A percentile compares a stretch with the other conserved stretches of the same genome.
These are phyloP conservation scores for Campoplex capitator DNA, from an alignment of 2,888 invertebrate species.

Conservation along the genomic window DNA sequence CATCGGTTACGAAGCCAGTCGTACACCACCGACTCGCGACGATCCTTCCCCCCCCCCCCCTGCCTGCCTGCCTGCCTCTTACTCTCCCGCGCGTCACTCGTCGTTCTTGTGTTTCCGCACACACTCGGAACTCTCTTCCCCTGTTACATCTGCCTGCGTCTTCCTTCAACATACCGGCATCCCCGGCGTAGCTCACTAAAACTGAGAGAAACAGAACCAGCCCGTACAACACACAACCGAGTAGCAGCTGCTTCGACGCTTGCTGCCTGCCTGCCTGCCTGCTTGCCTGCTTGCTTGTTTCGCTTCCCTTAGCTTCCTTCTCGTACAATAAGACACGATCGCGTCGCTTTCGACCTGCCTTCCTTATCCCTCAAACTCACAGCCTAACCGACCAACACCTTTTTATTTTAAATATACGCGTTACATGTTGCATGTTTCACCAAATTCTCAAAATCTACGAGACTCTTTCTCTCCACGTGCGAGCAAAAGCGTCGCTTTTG, in stretches of 20 bases:
- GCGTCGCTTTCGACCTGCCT: slow-evolving; percentile 50
- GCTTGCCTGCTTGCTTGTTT: slow-evolving; percentile 37
- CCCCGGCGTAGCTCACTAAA: slow-evolving; percentile 46
- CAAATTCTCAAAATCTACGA: not conserved
- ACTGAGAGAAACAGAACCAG: slow-evolving; percentile 7
- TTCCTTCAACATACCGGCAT: slow-evolving; percentile 46
- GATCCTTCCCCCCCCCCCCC: slow-evolving; percentile 30
- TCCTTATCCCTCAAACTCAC: slow-evolving; percentile 51
- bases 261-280: slow-evolving; percentile 40
- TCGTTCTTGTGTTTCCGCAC: slow-evolving; percentile 61
- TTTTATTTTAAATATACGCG: slow-evolving; percentile 12
- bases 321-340: slow-evolving; percentile 62
- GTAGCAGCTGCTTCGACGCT: slow-evolving; percentile 67
- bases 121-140: slow-evolving; percentile 23
- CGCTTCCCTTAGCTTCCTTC: slow-evolving; percentile 50
- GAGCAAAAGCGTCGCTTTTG: not conserved
- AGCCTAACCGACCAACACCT: not conserved
- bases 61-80: not conserved
- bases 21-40: slow-evolving; percentile 59
- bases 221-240: slow-evolving; percentile 56
- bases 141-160: not conserved
- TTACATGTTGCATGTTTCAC: not conserved
- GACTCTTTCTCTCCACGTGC: not conserved
- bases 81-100: slow-evolving; percentile 39
- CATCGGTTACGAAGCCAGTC: slow-evolving; percentile 53